phyloP scores from a whole-genome alignment of 2,113 vertebrate species.

The Saccopteryx leptura region DNA sequence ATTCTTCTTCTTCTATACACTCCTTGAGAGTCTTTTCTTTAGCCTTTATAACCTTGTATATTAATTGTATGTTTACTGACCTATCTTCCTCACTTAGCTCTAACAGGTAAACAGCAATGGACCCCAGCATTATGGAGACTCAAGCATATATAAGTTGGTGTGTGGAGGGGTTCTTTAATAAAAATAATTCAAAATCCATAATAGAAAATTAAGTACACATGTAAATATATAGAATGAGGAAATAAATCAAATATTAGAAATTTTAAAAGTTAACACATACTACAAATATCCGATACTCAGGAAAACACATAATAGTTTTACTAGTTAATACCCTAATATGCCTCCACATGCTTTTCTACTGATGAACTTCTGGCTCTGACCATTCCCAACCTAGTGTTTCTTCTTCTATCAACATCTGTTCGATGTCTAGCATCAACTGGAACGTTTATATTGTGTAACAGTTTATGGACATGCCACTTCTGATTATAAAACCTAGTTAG shows the following conservation, averaged over 20 bases:
- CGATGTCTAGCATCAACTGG: background rate
- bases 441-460: background rate
- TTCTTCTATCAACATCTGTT: background rate
- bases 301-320: background rate
- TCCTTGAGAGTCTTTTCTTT: background rate
- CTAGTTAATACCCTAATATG: background rate
- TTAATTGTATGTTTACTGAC: background rate
- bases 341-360: background rate
- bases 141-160: background rate
- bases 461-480: background rate
- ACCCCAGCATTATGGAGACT: background rate
- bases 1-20: background rate
- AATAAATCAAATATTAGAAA: background rate
- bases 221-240: conserved; percentile 6
- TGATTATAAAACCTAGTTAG: background rate
- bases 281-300: background rate
- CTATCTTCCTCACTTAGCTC: background rate
- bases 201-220: background rate
- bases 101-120: background rate
- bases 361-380: background rate
- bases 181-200: conserved; percentile 5
- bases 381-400: background rate
- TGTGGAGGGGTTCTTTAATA: background rate
- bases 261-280: background rate
- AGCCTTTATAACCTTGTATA: background rate